Evolutionary conservation across 2,113 vertebrate species (phyloP).

Genomic region (Bufo bufo): DNA sequence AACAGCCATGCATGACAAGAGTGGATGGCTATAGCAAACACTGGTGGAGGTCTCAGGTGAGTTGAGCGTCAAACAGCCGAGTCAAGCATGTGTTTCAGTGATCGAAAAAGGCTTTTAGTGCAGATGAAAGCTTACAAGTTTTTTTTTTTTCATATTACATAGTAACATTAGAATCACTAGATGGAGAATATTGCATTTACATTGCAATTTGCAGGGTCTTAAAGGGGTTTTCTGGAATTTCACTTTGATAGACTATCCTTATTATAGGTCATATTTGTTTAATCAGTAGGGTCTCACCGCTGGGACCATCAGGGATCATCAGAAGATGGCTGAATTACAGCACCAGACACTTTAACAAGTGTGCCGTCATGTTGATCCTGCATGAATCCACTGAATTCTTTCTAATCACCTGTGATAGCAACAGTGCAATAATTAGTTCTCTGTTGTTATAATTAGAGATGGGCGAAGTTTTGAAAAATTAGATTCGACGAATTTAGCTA

Average conservation of each 20-base stretch:
- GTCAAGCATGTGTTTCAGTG: neutral
- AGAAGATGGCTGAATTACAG: neutral
- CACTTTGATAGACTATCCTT: neutral
- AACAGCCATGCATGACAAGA: constrained; percentile 44
- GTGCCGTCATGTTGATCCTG: no score
- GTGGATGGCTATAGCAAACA: constrained; percentile 1
- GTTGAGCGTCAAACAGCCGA: neutral
- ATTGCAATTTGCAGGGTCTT: neutral
- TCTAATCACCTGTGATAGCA: no score
- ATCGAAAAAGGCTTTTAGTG: constrained; percentile 42
- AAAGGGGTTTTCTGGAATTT: neutral
- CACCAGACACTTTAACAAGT: no score
- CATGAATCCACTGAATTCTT: no score
- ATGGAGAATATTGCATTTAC: neutral
- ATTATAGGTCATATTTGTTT: neutral
- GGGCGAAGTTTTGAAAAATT: no score
- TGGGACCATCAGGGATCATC: neutral
- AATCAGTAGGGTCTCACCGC: neutral
- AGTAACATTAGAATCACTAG: constrained; percentile 17
- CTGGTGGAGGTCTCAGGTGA: constrained; percentile 43
- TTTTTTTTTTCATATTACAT: constrained; percentile 1
- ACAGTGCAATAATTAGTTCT: no score
- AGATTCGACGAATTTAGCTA: no score
- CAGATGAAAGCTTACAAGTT: neutral
- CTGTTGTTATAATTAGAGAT: no score